These are phyloP conservation scores for Cephalopachus bancanus DNA, from an alignment of 2,797 vertebrate genomes.

Conservation along the genomic window DNA sequence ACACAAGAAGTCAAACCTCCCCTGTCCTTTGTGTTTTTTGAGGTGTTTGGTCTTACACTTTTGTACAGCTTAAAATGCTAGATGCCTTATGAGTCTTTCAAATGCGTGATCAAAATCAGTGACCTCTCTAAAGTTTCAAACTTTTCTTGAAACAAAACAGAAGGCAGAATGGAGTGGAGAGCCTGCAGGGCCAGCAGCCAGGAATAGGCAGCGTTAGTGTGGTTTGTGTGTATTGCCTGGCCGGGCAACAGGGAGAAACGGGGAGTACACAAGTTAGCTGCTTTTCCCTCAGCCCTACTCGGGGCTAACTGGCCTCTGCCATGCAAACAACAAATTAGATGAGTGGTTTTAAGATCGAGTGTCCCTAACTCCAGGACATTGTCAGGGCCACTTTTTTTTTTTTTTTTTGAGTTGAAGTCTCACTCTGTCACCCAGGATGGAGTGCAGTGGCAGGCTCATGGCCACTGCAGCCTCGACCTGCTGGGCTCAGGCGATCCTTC, in stretches of 20 bases:
- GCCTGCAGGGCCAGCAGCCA: not conserved
- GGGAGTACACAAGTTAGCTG: not conserved
- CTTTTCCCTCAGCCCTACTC: not conserved
- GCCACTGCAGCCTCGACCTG: too few relatives aligned
- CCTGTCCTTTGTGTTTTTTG: not conserved
- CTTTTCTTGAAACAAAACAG: constrained; percentile 62
- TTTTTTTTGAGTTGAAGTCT: too few relatives aligned
- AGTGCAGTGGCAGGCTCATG: too few relatives aligned
- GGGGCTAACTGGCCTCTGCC: not conserved
- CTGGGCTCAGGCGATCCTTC: too few relatives aligned
- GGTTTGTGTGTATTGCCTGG: too few relatives aligned
- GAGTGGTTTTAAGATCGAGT: not conserved
- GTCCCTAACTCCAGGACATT: not conserved
- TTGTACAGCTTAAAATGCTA: constrained; percentile 73
- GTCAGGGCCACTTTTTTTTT: not conserved
- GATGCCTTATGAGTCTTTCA: constrained; percentile 81
- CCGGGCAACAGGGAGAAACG: not conserved
- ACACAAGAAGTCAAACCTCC: not conserved
- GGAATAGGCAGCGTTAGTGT: not conserved
- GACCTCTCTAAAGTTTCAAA: constrained; percentile 59
- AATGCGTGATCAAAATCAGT: constrained; percentile 66
- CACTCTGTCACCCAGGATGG: too few relatives aligned
- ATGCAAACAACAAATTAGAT: not conserved
- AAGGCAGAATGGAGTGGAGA: not conserved
- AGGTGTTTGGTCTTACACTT: constrained; percentile 76